Conservation (phyloP, 1,140 invertebrate species). For the Aphelenchoides avenae region DNA sequence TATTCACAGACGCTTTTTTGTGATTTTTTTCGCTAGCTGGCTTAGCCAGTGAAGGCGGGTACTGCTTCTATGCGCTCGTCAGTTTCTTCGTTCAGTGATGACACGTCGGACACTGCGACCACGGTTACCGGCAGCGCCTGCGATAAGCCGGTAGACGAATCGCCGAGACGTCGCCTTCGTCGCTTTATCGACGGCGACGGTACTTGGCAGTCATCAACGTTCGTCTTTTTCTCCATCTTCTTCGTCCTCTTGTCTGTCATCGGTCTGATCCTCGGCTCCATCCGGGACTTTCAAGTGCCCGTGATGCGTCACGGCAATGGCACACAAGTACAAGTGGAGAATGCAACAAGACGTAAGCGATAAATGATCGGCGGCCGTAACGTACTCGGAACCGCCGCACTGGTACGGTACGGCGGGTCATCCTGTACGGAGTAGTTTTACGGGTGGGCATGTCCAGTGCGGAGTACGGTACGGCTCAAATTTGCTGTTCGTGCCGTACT, state of each 20-base stretch:
- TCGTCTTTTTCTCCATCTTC: slow-evolving; percentile 34
- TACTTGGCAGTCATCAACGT: slow-evolving; percentile 29
- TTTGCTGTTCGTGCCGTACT: too few relatives aligned
- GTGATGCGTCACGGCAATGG: slow-evolving; percentile 3
- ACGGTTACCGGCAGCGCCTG: too few relatives aligned
- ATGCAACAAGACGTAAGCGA: slow-evolving; percentile 12
- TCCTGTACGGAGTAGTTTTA: too few relatives aligned
- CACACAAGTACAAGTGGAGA: background rate
- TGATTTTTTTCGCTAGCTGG: slow-evolving; percentile 27
- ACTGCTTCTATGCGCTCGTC: too few relatives aligned
- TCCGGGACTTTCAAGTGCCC: slow-evolving; percentile 44
- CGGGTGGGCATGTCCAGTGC: too few relatives aligned
- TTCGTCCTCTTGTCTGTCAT: slow-evolving; percentile 48
- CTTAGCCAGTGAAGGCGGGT: too few relatives aligned
- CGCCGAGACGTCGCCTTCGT: slow-evolving; percentile 19
- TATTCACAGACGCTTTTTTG: background rate
- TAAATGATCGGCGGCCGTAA: too few relatives aligned
- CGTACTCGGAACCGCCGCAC: too few relatives aligned
- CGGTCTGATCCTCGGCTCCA: slow-evolving; percentile 43
- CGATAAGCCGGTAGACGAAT: slow-evolving; percentile 27
- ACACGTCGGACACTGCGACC: too few relatives aligned
- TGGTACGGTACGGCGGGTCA: too few relatives aligned
- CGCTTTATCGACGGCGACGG: slow-evolving; percentile 35
- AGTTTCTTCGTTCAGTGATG: too few relatives aligned
- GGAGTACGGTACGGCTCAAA: too few relatives aligned